Evolutionary conservation across 92 coral and sea anemone genomes (phyloP).

Genomic region (Anthopleura xanthogrammica): DNA sequence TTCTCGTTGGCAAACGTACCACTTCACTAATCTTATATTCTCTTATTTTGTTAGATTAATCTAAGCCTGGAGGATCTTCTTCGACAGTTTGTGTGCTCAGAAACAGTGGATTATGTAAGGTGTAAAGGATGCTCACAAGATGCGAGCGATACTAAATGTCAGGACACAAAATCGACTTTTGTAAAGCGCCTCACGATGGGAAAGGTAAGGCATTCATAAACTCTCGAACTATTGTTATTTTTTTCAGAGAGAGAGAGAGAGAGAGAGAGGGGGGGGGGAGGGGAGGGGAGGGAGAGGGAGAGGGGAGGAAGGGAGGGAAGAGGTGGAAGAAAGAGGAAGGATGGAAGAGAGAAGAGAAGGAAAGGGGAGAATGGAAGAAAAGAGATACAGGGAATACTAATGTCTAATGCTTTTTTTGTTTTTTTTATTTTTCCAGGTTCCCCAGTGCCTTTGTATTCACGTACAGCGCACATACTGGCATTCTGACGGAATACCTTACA

Average conservation of each 20-base stretch:
- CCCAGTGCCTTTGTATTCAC: constrained; percentile 91
- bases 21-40: background rate
- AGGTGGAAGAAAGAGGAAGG: no score
- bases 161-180: constrained; percentile 48
- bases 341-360: no score
- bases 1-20: no score
- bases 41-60: constrained; percentile 38
- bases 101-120: constrained; percentile 81
- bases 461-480: constrained; percentile 98
- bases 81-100: constrained; percentile 85
- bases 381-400: no score
- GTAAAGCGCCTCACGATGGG: constrained; percentile 84
- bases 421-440: constrained; percentile 51
- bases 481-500: constrained; percentile 82
- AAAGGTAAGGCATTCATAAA: constrained; percentile 50
- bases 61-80: constrained; percentile 70
- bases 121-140: constrained; percentile 62
- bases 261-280: background rate
- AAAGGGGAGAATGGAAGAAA: no score
- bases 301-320: background rate
- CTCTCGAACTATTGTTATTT: background rate
- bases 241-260: background rate
- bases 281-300: background rate
- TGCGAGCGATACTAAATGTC: constrained; percentile 2
- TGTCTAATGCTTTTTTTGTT: background rate